phyloP scores from a whole-genome alignment of 2,888 invertebrate genomes.

The Melipona beecheii region DNA sequence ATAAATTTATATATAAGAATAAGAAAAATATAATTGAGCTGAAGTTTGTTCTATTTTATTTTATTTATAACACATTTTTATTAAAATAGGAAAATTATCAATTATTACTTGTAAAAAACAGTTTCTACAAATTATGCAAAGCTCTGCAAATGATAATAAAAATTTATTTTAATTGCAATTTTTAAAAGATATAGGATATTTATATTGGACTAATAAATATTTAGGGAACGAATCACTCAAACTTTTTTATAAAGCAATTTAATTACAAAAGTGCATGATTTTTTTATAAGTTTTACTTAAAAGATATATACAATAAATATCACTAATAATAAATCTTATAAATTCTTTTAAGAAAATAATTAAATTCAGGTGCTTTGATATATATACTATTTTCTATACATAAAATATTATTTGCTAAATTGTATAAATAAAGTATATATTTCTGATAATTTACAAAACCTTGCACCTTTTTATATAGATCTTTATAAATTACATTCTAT shows the following conservation, averaged over 20 bases:
- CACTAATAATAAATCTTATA: constrained; percentile 39
- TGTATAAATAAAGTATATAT: constrained; percentile 32
- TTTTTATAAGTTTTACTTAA: constrained; percentile 3
- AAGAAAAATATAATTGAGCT: background rate
- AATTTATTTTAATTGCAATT: background rate
- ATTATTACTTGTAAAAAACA: background rate
- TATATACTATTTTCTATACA: constrained; percentile 9
- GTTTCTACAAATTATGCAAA: background rate
- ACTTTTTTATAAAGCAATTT: constrained; percentile 22
- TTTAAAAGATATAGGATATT: background rate
- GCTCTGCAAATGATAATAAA: background rate
- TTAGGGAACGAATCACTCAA: background rate
- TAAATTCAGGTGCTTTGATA: constrained; percentile 29
- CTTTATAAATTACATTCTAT: constrained; percentile 15
- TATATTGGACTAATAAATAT: constrained; percentile 19
- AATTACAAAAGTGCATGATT: constrained; percentile 38
- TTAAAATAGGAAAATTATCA: constrained; percentile 3
- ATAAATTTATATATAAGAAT: constrained; percentile 11
- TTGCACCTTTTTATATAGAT: constrained; percentile 14
- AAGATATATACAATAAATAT: constrained; percentile 15
- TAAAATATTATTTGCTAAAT: constrained; percentile 44
- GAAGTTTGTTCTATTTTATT: background rate
- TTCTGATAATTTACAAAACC: constrained; percentile 35
- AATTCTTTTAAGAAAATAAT: constrained; percentile 34
- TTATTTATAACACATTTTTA: background rate